These are phyloP conservation scores for Lophochroa leadbeateri DNA, from an alignment of 2,113 vertebrate genomes.

Conservation along the genomic window DNA sequence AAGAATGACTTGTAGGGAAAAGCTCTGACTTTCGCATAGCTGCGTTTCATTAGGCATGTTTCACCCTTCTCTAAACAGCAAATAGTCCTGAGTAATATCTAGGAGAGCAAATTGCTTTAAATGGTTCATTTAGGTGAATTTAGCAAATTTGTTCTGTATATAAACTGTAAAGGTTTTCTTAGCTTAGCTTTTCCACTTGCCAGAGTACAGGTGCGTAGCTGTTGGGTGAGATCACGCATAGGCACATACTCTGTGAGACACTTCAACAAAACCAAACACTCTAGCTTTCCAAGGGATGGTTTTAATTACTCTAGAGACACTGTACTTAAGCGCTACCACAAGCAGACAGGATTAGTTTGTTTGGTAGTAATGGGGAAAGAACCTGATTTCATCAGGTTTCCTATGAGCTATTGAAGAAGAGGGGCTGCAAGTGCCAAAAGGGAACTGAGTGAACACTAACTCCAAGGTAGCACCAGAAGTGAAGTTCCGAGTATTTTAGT, in stretches of 20 bases:
- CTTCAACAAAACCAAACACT: neutral
- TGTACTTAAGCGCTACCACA: neutral
- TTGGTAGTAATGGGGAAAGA: neutral
- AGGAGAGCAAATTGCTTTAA: constrained; percentile 33
- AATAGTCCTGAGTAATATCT: neutral
- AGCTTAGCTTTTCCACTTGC: constrained; percentile 1
- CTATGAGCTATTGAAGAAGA: neutral
- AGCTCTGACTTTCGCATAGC: neutral
- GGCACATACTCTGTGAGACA: neutral
- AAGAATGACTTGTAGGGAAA: constrained; percentile 4
- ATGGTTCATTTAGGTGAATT: constrained; percentile 47
- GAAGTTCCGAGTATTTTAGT: neutral
- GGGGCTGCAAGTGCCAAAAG: neutral
- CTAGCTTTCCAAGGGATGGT: neutral
- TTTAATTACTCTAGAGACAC: neutral
- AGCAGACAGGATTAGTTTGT: neutral
- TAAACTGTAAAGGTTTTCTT: constrained; percentile 19
- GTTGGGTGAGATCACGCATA: neutral
- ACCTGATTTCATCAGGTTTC: neutral
- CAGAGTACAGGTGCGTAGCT: neutral
- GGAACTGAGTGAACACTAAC: neutral
- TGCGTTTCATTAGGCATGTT: constrained; percentile 23
- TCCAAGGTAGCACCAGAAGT: neutral
- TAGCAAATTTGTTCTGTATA: constrained; percentile 7
- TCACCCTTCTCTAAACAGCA: constrained; percentile 6